phyloP scores from a whole-genome alignment of 1,140 invertebrate species.

The Drosophila yakuba region DNA sequence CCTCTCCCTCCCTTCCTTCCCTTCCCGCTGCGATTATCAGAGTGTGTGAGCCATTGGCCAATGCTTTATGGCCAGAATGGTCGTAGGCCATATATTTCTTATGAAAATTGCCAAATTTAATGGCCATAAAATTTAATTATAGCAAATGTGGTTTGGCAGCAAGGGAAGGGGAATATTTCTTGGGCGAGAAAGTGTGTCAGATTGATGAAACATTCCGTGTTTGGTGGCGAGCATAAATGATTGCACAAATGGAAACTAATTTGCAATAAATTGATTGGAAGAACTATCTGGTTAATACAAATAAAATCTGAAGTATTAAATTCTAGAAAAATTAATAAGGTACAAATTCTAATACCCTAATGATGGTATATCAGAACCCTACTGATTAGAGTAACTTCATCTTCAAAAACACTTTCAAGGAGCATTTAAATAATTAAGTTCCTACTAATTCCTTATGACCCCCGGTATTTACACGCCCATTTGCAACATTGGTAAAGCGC shows the following conservation, averaged over 20 bases:
- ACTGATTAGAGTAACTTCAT: too few relatives aligned
- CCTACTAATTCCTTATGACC: conserved; percentile 2
- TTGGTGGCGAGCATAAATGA: background rate
- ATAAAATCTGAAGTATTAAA: background rate
- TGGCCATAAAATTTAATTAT: conserved; percentile 81
- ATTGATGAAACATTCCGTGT: conserved; percentile 21
- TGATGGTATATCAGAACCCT: too few relatives aligned
- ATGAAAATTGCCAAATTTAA: conserved; percentile 75
- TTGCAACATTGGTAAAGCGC: conserved; percentile 21
- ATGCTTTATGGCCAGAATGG: conserved; percentile 66
- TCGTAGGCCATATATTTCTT: conserved; percentile 60
- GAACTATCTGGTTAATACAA: background rate
- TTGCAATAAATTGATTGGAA: background rate
- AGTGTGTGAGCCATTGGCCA: conserved; percentile 51
- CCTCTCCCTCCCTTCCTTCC: conserved; percentile 3
- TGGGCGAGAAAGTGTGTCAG: conserved; percentile 23
- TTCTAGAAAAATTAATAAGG: background rate
- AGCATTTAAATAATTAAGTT: background rate
- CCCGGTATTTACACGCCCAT: conserved; percentile 2
- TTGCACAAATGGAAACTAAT: background rate
- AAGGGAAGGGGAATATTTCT: conserved; percentile 4
- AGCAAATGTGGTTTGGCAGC: conserved; percentile 48
- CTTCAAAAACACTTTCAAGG: background rate
- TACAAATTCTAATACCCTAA: too few relatives aligned
- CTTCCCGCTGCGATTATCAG: conserved; percentile 56